Evolutionary conservation across 2,797 vertebrate species (phyloP).

Genomic region (Acanthurus tractus): DNA sequence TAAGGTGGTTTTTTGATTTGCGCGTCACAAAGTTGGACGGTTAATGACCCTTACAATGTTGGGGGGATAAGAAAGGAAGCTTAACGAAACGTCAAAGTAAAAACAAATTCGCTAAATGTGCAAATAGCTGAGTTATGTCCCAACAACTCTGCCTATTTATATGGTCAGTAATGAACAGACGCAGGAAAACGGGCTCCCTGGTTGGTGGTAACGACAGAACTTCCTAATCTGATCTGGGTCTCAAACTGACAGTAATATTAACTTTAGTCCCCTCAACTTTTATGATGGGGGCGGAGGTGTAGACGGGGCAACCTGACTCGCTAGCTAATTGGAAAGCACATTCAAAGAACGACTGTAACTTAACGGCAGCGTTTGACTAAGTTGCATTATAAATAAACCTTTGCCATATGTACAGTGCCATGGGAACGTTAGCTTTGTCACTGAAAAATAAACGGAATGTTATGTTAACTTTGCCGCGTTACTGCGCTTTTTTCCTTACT

Average conservation of each 20-base stretch:
- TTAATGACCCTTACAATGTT: conserved; percentile 17
- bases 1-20: conserved; percentile 3
- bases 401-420: neutral
- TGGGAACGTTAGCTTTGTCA: neutral
- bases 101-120: conserved; percentile 39
- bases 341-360: conserved; percentile 20
- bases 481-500: neutral
- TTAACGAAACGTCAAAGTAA: conserved; percentile 21
- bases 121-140: conserved; percentile 33
- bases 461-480: conserved; percentile 16
- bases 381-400: neutral
- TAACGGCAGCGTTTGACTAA: neutral
- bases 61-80: conserved; percentile 18
- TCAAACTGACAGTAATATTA: conserved; percentile 53
- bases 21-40: conserved; percentile 14
- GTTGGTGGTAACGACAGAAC: conserved; percentile 13
- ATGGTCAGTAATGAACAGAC: conserved; percentile 7
- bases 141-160: neutral
- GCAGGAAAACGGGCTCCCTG: conserved; percentile 21
- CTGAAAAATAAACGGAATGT: neutral
- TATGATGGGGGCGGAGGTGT: conserved; percentile 58
- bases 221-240: conserved; percentile 43
- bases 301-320: conserved; percentile 43
- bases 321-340: conserved; percentile 29
- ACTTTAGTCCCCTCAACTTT: conserved; percentile 46